phyloP scores from a whole-genome alignment of 1,140 invertebrate genomes.

The Trigoniulus corallinus region DNA sequence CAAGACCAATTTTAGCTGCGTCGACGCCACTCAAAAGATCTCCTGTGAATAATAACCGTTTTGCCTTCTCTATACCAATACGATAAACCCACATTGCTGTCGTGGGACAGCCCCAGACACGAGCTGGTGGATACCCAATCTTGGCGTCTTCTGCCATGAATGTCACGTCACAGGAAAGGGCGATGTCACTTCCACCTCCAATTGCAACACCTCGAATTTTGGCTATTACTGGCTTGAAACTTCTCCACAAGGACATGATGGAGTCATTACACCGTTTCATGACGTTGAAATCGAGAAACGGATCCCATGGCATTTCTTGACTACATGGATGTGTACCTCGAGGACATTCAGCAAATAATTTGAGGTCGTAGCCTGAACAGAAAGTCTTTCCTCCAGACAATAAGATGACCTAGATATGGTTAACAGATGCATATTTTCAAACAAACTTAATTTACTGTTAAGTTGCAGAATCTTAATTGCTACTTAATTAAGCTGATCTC shows the following conservation, averaged over 20 bases:
- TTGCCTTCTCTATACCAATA: constrained; percentile 16
- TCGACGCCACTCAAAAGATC: constrained; percentile 15
- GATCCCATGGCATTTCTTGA: constrained; percentile 18
- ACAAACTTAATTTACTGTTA: neutral
- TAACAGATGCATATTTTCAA: neutral
- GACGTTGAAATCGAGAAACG: constrained; percentile 12
- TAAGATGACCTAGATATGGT: constrained; percentile 11
- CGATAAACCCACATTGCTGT: constrained; percentile 17
- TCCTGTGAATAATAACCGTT: constrained; percentile 16
- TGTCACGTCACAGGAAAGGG: constrained; percentile 15
- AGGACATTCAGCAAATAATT: constrained; percentile 13
- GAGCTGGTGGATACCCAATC: constrained; percentile 16
- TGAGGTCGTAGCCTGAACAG: constrained; percentile 17
- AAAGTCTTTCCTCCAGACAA: constrained; percentile 15
- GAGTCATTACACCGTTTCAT: constrained; percentile 12
- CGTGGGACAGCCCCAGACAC: constrained; percentile 18
- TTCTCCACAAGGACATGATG: constrained; percentile 17
- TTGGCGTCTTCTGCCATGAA: constrained; percentile 13
- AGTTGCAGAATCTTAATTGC: too few relatives aligned
- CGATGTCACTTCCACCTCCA: constrained; percentile 17
- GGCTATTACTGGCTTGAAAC: constrained; percentile 14
- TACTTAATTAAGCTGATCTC: too few relatives aligned
- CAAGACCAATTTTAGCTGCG: constrained; percentile 15
- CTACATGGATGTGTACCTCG: constrained; percentile 4
- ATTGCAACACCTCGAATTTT: constrained; percentile 17